These are phyloP conservation scores for Trachemys scripta DNA, from an alignment of 2,113 vertebrate genomes.

Conservation along the genomic window DNA sequence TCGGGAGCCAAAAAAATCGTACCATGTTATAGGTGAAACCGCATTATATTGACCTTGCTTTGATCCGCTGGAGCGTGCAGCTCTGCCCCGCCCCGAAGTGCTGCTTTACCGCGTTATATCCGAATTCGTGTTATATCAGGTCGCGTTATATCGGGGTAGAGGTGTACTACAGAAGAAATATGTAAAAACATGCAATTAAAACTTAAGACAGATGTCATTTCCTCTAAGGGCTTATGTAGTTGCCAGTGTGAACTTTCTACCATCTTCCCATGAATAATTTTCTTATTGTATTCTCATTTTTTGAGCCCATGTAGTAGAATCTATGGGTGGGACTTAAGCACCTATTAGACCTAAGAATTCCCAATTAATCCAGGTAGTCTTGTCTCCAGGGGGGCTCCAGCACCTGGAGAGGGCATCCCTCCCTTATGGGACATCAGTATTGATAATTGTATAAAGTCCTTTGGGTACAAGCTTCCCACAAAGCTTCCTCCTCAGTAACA, in stretches of 20 bases:
- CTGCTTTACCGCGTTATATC: no score
- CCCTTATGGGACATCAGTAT: neutral
- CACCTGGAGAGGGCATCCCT: neutral
- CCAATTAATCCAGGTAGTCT: neutral
- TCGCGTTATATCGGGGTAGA: no score
- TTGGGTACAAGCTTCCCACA: neutral
- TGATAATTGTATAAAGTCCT: neutral
- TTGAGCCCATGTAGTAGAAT: neutral
- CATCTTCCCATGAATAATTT: neutral
- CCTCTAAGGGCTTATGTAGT: accelerated
- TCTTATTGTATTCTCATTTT: neutral
- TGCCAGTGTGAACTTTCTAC: neutral
- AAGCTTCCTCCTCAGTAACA: neutral
- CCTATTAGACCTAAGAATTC: neutral
- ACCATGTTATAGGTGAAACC: no score
- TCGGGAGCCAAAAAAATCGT: no score
- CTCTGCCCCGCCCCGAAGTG: no score
- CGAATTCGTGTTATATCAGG: no score
- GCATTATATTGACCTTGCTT: no score
- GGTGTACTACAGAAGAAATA: neutral
- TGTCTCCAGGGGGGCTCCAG: neutral
- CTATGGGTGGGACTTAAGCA: neutral
- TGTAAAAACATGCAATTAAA: neutral
- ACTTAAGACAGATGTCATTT: neutral
- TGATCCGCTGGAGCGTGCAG: no score